A percentile compares a stretch with the other conserved stretches of the same genome.
Conservation (phyloP, 2,113 vertebrate genomes). For the Phyllostomus hastatus region DNA sequence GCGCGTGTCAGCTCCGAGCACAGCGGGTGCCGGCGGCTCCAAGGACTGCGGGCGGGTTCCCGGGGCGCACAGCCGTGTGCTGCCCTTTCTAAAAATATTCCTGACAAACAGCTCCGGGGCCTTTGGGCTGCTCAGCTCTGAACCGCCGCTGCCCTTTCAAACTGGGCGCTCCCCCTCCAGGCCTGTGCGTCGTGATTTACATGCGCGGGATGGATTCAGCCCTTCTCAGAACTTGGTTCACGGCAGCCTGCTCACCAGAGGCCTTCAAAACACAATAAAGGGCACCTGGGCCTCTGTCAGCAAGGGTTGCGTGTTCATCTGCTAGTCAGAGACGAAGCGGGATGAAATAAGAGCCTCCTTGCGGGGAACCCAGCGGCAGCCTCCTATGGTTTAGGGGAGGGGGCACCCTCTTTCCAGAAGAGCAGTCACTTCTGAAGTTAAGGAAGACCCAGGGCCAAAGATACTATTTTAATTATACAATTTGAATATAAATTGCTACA, state of each 20-base stretch:
- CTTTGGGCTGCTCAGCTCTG: slow-evolving; percentile 34
- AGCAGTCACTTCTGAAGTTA: background rate
- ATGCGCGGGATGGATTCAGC: background rate
- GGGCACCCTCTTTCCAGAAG: background rate
- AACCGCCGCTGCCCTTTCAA: slow-evolving; percentile 13
- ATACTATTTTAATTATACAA: background rate
- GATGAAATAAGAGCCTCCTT: background rate
- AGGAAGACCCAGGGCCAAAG: background rate
- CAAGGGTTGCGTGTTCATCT: background rate
- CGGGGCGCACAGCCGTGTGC: background rate
- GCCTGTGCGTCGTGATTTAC: background rate
- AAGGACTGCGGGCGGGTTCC: background rate
- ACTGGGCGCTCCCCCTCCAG: background rate
- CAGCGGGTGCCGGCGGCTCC: background rate
- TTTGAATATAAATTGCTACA: background rate
- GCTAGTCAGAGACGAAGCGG: background rate
- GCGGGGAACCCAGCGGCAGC: background rate
- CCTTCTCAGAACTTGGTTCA: background rate
- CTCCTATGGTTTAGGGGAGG: no score
- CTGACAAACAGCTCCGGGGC: slow-evolving; percentile 58
- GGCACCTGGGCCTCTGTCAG: background rate
- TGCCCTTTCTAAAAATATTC: slow-evolving; percentile 70
- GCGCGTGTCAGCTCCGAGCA: background rate
- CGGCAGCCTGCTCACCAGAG: background rate
- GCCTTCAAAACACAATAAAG: background rate